Conservation (phyloP, 2,113 vertebrate species). For the Pseudopipra pipra region DNA sequence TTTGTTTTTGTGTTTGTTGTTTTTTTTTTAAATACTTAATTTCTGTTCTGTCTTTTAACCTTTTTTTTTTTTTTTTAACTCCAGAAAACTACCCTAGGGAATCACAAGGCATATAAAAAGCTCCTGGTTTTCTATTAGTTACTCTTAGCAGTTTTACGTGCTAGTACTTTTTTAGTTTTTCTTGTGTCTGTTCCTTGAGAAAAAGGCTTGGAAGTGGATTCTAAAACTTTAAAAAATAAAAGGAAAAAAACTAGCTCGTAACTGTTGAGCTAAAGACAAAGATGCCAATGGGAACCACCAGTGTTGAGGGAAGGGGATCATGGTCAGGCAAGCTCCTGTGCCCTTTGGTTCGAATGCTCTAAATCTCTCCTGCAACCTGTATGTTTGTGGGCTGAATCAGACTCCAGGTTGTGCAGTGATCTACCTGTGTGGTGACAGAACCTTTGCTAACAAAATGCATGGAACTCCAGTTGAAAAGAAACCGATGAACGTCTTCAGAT, state of each 20-base stretch:
- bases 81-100: neutral
- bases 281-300: rapidly evolving
- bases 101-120: neutral
- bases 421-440: neutral
- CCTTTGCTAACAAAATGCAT: neutral
- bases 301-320: neutral
- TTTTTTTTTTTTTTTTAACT: too few relatives aligned
- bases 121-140: neutral
- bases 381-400: neutral
- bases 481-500: too few relatives aligned
- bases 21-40: neutral
- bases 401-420: neutral
- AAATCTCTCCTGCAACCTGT: neutral
- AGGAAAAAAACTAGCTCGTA: neutral
- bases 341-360: neutral
- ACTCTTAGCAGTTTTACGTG: neutral
- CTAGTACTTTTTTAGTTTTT: neutral
- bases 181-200: neutral
- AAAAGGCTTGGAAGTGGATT: neutral
- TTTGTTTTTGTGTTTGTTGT: neutral
- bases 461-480: rapidly evolving
- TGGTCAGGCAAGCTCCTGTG: neutral
- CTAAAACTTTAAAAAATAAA: neutral
- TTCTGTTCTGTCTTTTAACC: neutral
- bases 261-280: neutral